Base-by-base conservation (phyloP, 2,797 vertebrate species). In the Protonibea diacanthus region DNA sequence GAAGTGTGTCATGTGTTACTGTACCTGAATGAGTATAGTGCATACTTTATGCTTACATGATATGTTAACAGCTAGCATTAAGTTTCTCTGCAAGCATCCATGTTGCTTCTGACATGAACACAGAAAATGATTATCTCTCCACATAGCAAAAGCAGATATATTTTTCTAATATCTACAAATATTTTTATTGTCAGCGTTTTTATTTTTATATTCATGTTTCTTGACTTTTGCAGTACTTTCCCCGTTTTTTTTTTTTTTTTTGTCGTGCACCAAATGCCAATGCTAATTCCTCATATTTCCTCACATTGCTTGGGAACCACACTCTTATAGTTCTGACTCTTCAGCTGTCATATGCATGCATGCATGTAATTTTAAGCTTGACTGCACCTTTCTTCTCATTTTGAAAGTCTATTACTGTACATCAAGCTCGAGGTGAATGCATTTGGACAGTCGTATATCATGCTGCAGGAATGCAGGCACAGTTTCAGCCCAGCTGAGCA, bases 331-430 rank as follows among this genome's bases (percentile, higher is more conserved):
- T n/a, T 40, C 57, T 6, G 14, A 69, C 45, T 49, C 10, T n/a
- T 70, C 29, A 33, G 18, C 49, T 67, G 56, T 60, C 27, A 45
- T 13, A 17, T 42, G 21, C 23, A 38, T 56, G 13, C 5, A 33
- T 33, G 1, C 20, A 38, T 67, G 23, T 48, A 0, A 70, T 33
- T 49, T 74, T 53, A 17, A 61, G 21, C 18, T 42, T 48, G 4
- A 45, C n/a, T 49, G 29, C 33, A 62, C 10, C 8, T 66, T 61
- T 65, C 21, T 18, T 63, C n/a, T 25, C 25, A 45, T 64, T 74
- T 70, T 56, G 5, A 59, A 59, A 18, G 40, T 27, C n/a, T 1
- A 38, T 74, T 13, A 55, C 27, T 38, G 6, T 66, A 59, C 42
- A 51, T 45, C 0, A 78, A 44, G 11, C 3, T 68, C 8, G 23